Base-by-base conservation (phyloP, 2,888 invertebrate genomes). In the Tipula vernalis region DNA sequence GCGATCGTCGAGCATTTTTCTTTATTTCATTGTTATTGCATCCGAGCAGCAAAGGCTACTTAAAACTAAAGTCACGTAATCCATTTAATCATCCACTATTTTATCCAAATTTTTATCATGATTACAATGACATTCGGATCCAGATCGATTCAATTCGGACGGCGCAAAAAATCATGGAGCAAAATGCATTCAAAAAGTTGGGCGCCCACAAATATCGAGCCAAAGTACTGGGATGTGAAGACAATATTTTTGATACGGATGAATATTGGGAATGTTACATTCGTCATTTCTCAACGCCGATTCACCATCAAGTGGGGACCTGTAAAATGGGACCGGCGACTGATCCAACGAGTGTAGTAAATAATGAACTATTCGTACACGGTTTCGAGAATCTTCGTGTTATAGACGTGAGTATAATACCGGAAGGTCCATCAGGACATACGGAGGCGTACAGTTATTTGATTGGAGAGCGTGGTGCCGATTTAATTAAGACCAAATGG, bases 221-320 rank as follows among this genome's bases (percentile, higher is more conserved):
- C 0, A 94, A 94, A 0, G 93, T 95, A 71, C 92, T 93, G 6
- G 93, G 93, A 5, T 95, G 95, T 89, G 91, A 93, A 85, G 89
- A 93, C 44, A 92, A 92, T 0, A 90, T 91, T 0, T 94, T 94
- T 88, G 94, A 93, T 0, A 93, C 93, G n/a, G 95, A 96, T 88
- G 92, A 92, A 1, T 96, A 96, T 89, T 95, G 95, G 91, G 94
- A 93, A 47, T 96, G 96, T 89, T 93, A 94, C 89, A 93, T 94
- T 0, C 93, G 94, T 87, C 93, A 94, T 90, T 93, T 95, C 88
- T 94, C 95, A 0, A 94, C 94, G 88, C 95, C 95, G 1, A 94
- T 95, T 87, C 95, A 95, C 89, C 95, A 95, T 90, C 94, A 94
- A 89, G 84, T 87, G 1, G 93, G 93, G 2, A 94, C 94, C 0